Conservation (phyloP, 2,113 vertebrate species). For the Eupsittula cactorum region DNA sequence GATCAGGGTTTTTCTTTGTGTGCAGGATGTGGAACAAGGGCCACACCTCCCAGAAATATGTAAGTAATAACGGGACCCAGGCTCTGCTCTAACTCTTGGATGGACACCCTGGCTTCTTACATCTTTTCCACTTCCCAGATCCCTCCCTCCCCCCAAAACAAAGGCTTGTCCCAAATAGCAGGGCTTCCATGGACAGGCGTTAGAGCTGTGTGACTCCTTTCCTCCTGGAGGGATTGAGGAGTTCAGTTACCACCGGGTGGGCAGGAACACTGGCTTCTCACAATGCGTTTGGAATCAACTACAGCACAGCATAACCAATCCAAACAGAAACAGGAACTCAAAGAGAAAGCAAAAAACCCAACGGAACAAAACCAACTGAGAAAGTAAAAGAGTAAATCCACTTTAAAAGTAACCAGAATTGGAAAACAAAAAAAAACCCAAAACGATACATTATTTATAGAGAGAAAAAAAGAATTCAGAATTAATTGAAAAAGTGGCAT, state of each 20-base stretch:
- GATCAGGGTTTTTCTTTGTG: background rate
- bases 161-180: constrained; percentile 38
- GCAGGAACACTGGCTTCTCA: constrained; percentile 86
- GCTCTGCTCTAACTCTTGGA: background rate
- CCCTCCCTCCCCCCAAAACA: constrained; percentile 8
- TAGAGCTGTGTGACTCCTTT: constrained; percentile 75
- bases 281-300: constrained; percentile 75
- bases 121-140: constrained; percentile 51
- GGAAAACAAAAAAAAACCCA: background rate
- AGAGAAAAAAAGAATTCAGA: constrained; percentile 15
- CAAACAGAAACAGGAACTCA: constrained; percentile 68
- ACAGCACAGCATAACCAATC: constrained; percentile 77
- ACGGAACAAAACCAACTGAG: constrained; percentile 39
- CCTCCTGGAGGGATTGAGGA: constrained; percentile 49
- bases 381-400: constrained; percentile 50
- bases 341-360: constrained; percentile 73
- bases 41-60: background rate
- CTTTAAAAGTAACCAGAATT: background rate
- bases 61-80: background rate
- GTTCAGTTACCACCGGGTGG: constrained; percentile 55
- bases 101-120: background rate
- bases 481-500: constrained; percentile 83
- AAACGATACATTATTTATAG: background rate
- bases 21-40: constrained; percentile 6
- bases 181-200: constrained; percentile 64